Evolutionary conservation across 2,888 invertebrate species (phyloP).

Genomic region (Eupsilia transversa): DNA sequence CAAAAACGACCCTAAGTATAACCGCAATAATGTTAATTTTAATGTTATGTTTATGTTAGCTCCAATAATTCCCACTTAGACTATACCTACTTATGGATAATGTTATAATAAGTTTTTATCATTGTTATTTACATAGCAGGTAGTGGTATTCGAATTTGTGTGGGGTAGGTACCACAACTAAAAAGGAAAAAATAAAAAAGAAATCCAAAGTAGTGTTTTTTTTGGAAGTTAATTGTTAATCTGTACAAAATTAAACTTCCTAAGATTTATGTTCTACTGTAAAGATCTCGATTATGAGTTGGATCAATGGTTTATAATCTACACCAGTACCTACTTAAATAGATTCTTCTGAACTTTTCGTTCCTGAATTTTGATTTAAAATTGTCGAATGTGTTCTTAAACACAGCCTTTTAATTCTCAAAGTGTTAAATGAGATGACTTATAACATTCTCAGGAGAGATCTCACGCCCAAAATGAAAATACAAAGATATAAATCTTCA

Average conservation of each 20-base stretch:
- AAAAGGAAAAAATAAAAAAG: no score
- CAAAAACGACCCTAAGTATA: no score
- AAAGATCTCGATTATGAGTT: background rate
- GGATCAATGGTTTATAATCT: background rate
- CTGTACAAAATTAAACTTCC: background rate
- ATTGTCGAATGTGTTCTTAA: background rate
- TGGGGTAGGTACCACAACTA: no score
- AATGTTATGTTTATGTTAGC: no score
- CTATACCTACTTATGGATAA: no score
- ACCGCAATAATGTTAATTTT: no score
- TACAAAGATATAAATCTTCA: constrained; percentile 39
- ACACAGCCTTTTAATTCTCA: background rate
- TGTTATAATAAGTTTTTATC: no score
- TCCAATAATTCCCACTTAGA: no score
- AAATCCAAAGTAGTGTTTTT: no score
- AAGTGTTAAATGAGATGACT: background rate
- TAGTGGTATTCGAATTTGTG: no score
- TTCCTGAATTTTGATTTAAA: background rate
- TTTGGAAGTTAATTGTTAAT: no score
- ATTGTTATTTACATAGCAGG: no score
- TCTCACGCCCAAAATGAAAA: constrained; percentile 17
- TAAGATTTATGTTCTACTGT: background rate
- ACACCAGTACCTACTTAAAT: background rate
- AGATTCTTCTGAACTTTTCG: background rate
- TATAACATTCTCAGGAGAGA: constrained; percentile 8